Conservation (phyloP, 2,113 vertebrate genomes). For the Hemiprocne comata region DNA sequence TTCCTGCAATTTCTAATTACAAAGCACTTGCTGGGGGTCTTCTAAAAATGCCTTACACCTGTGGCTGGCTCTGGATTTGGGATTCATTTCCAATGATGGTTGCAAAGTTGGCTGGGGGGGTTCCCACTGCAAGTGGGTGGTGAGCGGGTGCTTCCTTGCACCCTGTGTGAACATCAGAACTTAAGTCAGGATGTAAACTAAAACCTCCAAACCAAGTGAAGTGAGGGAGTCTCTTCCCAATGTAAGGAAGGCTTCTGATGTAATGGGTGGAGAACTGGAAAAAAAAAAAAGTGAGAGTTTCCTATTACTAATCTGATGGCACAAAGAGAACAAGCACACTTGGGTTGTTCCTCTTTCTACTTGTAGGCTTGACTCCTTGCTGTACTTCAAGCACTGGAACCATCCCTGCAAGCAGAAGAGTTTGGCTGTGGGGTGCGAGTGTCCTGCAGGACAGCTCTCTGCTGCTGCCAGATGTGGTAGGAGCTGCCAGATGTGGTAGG, state of each 20-base stretch:
- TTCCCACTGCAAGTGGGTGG: not conserved
- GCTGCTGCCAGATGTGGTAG: not conserved
- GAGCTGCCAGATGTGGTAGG: not conserved
- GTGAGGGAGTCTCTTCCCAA: not conserved
- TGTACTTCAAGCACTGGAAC: not conserved
- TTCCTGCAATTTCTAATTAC: conserved; percentile 16
- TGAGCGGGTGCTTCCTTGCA: not conserved
- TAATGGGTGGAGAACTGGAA: not conserved
- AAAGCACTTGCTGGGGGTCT: not conserved
- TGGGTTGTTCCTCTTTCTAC: not conserved
- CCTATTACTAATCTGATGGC: not conserved
- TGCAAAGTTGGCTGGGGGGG: not conserved
- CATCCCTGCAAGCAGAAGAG: accelerated
- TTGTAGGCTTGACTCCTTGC: accelerated
- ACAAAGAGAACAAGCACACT: not conserved
- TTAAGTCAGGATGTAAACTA: not conserved
- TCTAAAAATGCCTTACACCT: not conserved
- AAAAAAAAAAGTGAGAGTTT: not conserved
- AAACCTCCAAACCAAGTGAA: not conserved
- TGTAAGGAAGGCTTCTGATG: not conserved
- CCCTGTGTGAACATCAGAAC: not conserved
- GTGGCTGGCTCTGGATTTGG: not conserved
- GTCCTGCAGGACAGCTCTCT: not conserved
- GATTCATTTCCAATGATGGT: not conserved
- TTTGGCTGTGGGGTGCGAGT: accelerated